Base-by-base conservation (phyloP, 2,113 vertebrate genomes). In the Steatornis caripensis region DNA sequence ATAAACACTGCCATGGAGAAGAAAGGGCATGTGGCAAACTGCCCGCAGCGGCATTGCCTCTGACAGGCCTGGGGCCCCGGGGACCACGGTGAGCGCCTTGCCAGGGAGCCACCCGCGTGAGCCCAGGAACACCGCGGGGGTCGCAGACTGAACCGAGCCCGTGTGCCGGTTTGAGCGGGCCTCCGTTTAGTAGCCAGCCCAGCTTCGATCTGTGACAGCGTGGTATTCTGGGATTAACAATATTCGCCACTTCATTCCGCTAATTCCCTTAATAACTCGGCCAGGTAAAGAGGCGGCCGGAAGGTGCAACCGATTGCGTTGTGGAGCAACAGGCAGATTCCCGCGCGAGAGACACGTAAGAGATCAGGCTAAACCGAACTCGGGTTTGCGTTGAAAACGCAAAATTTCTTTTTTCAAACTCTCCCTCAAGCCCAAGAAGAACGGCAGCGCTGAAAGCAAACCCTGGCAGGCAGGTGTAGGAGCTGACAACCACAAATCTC, bases 141-240 rank as follows among this genome's bases (percentile, higher is more conserved):
- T 4, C 5, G 20, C 64, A 22, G 10, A 16, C 1, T 3, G 39
- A 27, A 19, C 27, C 1, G 1, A 16, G 9, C 1, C n/a, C n/a
- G n/a, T n/a, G n/a, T n/a, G n/a, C n/a, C n/a, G n/a, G n/a, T n/a
- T n/a, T n/a, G n/a, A n/a, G n/a, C n/a, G n/a, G n/a, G n/a, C n/a
- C n/a, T n/a, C n/a, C n/a, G n/a, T n/a, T n/a, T n/a, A n/a, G n/a
- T n/a, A n/a, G n/a, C n/a, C n/a, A n/a, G n/a, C n/a, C n/a, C n/a
- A n/a, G n/a, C n/a, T n/a, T n/a, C n/a, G n/a, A n/a, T n/a, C n/a
- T n/a, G n/a, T n/a, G n/a, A n/a, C n/a, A n/a, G n/a, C 15, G 4
- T 6, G 29, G 10, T 21, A 5, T 10, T 12, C 29, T 70, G 26
- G 20, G 8, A 8, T 4, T 21, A 27, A 6, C 11, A 26, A 15